A percentile compares a stretch with the other conserved stretches of the same genome.
Conservation (phyloP, 2,888 invertebrate species). For the Cataglyphis albicans region DNA sequence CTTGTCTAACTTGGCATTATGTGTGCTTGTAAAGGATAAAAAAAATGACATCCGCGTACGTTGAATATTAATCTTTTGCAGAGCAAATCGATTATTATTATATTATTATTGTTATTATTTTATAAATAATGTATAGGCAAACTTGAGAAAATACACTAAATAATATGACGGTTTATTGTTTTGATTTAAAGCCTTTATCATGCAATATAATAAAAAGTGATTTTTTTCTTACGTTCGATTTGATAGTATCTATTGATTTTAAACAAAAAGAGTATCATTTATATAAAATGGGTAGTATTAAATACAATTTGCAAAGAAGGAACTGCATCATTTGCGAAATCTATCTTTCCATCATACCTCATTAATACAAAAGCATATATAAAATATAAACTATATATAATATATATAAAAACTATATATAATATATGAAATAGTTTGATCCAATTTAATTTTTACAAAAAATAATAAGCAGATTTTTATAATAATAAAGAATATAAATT, state of each 20-base stretch:
- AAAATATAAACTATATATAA: too few species aligned
- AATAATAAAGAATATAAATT: slow-evolving; percentile 25
- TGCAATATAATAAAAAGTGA: slow-evolving; percentile 39
- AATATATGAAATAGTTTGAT: slow-evolving; percentile 10
- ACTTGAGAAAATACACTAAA: slow-evolving; percentile 51
- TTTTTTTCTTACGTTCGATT: slow-evolving; percentile 22
- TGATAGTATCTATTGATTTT: slow-evolving; percentile 21
- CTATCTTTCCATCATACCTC: slow-evolving; percentile 47
- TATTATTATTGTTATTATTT: slow-evolving; percentile 17
- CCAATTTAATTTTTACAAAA: slow-evolving; percentile 8
- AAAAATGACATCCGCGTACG: slow-evolving; percentile 48
- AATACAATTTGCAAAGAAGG: slow-evolving; percentile 60
- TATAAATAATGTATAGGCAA: slow-evolving; percentile 55
- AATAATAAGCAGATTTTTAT: slow-evolving; percentile 26
- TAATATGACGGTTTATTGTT: slow-evolving; percentile 44
- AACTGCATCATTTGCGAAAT: slow-evolving; percentile 23
- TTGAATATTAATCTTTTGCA: slow-evolving; percentile 56
- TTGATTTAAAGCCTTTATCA: slow-evolving; percentile 48
- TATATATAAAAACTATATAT: too few species aligned
- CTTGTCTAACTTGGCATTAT: slow-evolving; percentile 68
- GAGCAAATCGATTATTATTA: slow-evolving; percentile 36
- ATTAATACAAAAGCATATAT: slow-evolving; percentile 7
- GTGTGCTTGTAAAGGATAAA: slow-evolving; percentile 37
- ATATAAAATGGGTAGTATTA: slow-evolving; percentile 30
- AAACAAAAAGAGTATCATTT: neutral